Percentiles rank a stretch among this genome's conserved stretches.
phyloP scores from a whole-genome alignment of 2,113 vertebrate genomes.

The Scolopax mira region DNA sequence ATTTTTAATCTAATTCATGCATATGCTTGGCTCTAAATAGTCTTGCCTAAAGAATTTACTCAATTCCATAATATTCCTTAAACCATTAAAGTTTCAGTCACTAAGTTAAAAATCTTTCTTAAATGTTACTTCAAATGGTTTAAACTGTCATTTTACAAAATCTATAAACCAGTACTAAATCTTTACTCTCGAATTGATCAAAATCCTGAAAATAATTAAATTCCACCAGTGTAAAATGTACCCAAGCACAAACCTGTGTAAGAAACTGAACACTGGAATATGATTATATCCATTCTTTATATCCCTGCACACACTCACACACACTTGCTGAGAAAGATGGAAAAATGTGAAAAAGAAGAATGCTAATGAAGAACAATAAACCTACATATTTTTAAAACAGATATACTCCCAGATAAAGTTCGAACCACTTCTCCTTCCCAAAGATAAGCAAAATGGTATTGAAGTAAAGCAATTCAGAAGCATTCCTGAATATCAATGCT shows the following conservation, averaged over 20 bases:
- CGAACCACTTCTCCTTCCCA: background rate
- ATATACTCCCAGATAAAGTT: background rate
- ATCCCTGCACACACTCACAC: background rate
- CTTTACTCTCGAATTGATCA: background rate
- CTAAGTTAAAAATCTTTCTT: background rate
- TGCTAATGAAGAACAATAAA: background rate
- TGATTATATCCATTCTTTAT: background rate
- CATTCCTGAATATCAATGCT: slow-evolving; percentile 53
- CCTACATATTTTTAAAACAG: background rate
- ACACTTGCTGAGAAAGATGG: background rate
- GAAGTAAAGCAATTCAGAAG: slow-evolving; percentile 29
- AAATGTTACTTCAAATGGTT: background rate
- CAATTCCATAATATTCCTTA: background rate
- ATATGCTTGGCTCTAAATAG: background rate
- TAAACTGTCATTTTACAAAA: background rate
- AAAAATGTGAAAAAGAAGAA: background rate
- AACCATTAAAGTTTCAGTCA: background rate
- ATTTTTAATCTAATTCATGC: background rate
- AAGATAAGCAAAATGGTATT: background rate
- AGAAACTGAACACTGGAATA: background rate
- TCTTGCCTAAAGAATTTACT: background rate
- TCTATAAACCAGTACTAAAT: background rate
- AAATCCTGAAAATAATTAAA: background rate
- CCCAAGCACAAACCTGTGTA: rapidly evolving
- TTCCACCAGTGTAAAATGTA: background rate